These are phyloP conservation scores for Tinamus major DNA, from an alignment of 2,797 vertebrate genomes.

Conservation along the genomic window DNA sequence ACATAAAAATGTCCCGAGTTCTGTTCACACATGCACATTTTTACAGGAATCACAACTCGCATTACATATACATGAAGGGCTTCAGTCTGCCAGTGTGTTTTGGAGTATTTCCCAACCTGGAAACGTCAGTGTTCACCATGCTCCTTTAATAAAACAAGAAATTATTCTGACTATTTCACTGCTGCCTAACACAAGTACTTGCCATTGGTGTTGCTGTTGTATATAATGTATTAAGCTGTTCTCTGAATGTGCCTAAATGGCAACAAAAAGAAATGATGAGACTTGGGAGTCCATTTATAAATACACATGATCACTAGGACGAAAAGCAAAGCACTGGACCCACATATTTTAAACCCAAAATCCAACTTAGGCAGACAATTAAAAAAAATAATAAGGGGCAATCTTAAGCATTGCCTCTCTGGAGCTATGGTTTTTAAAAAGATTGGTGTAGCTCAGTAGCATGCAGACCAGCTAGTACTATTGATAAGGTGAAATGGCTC, in stretches of 20 bases:
- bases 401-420: not conserved
- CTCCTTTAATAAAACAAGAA: conserved; percentile 63
- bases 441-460: not conserved
- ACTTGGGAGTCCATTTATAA: not conserved
- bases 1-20: conserved; percentile 9
- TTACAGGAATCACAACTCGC: conserved; percentile 45
- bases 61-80: conserved; percentile 31
- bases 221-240: not conserved
- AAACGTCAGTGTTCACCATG: conserved; percentile 54
- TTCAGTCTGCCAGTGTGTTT: conserved; percentile 54
- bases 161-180: conserved; percentile 64
- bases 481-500: not conserved
- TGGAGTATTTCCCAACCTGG: conserved; percentile 62
- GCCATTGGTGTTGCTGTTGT: conserved; percentile 28
- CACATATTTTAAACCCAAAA: not conserved
- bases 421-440: not conserved
- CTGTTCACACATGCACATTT: conserved; percentile 22
- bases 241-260: not conserved
- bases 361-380: not conserved
- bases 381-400: not conserved
- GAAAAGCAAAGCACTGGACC: not conserved
- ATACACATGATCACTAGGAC: not conserved
- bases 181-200: conserved; percentile 32
- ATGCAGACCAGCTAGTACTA: not conserved
- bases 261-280: not conserved